Conservation (phyloP, 2,113 vertebrate species). For the Progne subis region DNA sequence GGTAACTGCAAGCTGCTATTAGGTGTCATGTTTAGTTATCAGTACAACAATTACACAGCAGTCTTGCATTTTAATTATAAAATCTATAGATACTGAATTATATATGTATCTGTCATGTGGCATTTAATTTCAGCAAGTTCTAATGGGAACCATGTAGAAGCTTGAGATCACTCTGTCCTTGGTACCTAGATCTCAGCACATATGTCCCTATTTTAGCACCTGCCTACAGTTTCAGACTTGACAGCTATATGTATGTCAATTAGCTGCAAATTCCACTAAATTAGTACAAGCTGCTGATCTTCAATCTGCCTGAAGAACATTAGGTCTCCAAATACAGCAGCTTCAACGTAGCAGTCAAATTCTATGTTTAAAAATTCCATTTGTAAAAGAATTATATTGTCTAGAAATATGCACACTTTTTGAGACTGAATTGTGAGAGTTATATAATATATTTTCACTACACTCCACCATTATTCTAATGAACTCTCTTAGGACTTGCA, state of each 20-base stretch:
- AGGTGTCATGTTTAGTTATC: neutral
- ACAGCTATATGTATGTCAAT: neutral
- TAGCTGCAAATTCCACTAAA: neutral
- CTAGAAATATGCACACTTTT: neutral
- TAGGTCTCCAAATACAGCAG: neutral
- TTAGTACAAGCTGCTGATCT: neutral
- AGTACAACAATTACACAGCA: neutral
- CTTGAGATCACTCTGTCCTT: neutral
- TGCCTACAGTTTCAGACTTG: neutral
- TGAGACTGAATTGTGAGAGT: neutral
- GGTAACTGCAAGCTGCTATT: neutral
- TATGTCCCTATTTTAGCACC: neutral
- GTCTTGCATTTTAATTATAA: neutral
- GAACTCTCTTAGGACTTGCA: neutral
- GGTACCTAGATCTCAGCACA: neutral
- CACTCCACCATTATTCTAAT: neutral
- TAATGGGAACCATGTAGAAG: neutral
- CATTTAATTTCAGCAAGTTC: neutral
- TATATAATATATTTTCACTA: neutral
- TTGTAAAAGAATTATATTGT: neutral
- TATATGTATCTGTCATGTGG: neutral
- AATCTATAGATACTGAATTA: neutral
- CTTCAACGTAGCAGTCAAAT: neutral
- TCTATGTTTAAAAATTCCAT: neutral
- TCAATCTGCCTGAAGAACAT: neutral